These are phyloP conservation scores for Dicyrtoma fusca DNA, from an alignment of 2,888 invertebrate species.

Conservation along the genomic window DNA sequence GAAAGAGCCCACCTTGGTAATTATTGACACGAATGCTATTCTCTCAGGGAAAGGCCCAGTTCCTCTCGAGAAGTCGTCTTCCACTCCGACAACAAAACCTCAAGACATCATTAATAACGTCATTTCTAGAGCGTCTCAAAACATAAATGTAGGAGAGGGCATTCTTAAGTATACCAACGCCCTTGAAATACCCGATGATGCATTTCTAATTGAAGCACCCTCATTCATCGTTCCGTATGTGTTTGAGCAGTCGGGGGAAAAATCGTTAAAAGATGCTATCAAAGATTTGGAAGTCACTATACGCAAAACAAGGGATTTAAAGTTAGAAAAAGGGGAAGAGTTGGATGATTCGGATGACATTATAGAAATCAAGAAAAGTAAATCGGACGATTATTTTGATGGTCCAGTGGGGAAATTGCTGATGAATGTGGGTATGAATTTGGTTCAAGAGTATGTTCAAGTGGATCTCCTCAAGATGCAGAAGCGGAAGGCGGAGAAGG, in stretches of 20 bases:
- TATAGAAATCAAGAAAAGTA: slow-evolving; percentile 55
- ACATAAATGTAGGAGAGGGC: background rate
- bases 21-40: slow-evolving; percentile 77
- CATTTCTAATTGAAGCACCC: slow-evolving; percentile 90
- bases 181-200: slow-evolving; percentile 76
- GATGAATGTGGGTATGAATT: slow-evolving; percentile 84
- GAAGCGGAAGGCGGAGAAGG: slow-evolving; percentile 77
- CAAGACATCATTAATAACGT: background rate
- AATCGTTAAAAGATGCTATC: slow-evolving; percentile 66
- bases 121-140: background rate
- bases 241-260: slow-evolving; percentile 84
- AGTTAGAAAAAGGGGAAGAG: slow-evolving; percentile 47
- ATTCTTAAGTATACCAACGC: slow-evolving; percentile 60
- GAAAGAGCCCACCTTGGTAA: slow-evolving; percentile 77
- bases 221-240: slow-evolving; percentile 92
- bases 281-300: slow-evolving; percentile 55
- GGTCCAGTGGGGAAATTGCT: slow-evolving; percentile 87
- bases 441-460: slow-evolving; percentile 92
- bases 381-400: slow-evolving; percentile 70
- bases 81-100: background rate
- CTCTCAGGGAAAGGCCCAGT: slow-evolving; percentile 68
- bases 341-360: slow-evolving; percentile 58
- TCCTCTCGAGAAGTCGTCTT: slow-evolving; percentile 59
- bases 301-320: slow-evolving; percentile 48
- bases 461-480: slow-evolving; percentile 86